Conservation (phyloP, 1,140 invertebrate species). For the Drosophila littoralis region DNA sequence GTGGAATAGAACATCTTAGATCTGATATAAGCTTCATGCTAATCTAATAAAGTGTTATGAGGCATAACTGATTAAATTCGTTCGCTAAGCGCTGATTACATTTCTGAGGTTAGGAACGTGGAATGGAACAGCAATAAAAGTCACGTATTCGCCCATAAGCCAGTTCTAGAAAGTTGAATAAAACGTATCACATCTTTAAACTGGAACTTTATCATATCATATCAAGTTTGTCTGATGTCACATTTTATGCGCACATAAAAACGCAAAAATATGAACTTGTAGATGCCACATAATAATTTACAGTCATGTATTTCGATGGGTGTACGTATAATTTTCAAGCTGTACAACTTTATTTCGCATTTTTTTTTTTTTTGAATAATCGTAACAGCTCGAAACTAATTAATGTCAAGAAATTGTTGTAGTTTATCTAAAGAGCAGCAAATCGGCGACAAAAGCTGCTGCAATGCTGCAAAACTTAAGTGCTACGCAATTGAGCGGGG, state of each 20-base stretch:
- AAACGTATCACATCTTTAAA: too few species aligned
- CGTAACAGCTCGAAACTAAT: conserved; percentile 45
- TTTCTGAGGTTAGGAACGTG: conserved; percentile 9
- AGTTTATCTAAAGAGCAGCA: conserved; percentile 46
- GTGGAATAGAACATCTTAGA: background rate
- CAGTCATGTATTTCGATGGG: background rate
- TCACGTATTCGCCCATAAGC: background rate
- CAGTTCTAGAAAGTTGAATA: background rate
- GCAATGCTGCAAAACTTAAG: conserved; percentile 46
- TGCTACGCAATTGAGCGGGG: conserved; percentile 38
- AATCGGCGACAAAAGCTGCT: conserved; percentile 65
- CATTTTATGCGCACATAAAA: conserved; percentile 5
- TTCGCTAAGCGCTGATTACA: background rate
- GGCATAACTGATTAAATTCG: background rate
- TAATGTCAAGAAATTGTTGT: conserved; percentile 55
- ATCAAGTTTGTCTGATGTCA: too few species aligned
- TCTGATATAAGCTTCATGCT: too few species aligned
- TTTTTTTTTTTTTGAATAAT: background rate
- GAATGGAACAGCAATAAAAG: conserved; percentile 3
- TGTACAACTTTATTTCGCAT: conserved; percentile 22
- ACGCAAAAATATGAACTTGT: background rate
- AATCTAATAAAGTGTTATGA: background rate
- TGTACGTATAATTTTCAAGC: background rate
- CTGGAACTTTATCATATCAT: too few species aligned
- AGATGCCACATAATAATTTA: background rate